Evolutionary conservation across 1,140 invertebrate species (phyloP), one percentile per base, ranked within the genome.

Genomic region (Ceratosolen fusciceps): DNA sequence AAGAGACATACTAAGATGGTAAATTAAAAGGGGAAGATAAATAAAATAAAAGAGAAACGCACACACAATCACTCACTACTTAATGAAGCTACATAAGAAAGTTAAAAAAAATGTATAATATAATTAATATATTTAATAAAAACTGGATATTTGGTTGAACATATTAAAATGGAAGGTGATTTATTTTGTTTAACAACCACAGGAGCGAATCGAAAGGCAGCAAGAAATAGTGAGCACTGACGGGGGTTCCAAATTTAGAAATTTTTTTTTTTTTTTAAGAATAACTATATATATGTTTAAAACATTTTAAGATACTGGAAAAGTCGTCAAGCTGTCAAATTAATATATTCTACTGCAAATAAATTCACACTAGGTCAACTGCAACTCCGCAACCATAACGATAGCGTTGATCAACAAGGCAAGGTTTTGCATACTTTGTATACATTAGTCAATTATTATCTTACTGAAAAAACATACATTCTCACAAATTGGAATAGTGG

Each of bases 331-430:
- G 88, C 88, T 88, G 82, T 90, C 88, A 90, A 90, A 90, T 89
- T 89, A 90, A 90, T 90, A 88, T 90, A 90, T 90, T 90, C 89
- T 90, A 90, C 88, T 90, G 89, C 88, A 90, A 90, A 90, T 90
- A 90, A 90, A 88, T 90, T 89, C 88, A 90, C 90, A 89, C 88
- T 90, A 90, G 87, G 77, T 87, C 86, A 90, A 90, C 89, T 90
- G 89, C 89, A 85, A 89, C 88, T 90, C 89, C 89, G 89, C 89
- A 90, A 90, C 89, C 89, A 90, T 90, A 90, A 90, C 89, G 85
- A 87, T 83, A 87, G 86, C 85, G 81, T 81, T 78, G 74, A 85
- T 82, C 74, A 82, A 39, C 71, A 80, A 60, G 80, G 81, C 74
- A 79, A 80, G 74, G 74, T 80, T 71, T 81, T 70, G 49, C 76